Evolutionary conservation across 2,797 vertebrate genomes (phyloP).

Genomic region (Trichosurus vulpecula): DNA sequence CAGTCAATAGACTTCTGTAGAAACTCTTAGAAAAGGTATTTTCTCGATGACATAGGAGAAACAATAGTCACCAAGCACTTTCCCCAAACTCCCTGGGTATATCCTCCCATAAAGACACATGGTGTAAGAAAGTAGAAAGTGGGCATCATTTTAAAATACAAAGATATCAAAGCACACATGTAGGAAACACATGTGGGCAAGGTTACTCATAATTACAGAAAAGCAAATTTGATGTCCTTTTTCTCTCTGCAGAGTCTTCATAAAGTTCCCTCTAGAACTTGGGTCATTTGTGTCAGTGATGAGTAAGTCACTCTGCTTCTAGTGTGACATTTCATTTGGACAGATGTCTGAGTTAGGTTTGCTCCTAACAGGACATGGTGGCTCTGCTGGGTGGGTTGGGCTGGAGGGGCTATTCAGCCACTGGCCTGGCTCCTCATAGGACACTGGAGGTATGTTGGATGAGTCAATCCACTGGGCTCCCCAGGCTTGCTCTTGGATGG

Average conservation of each 20-base stretch:
- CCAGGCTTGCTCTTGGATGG: background rate
- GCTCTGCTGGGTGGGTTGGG: background rate
- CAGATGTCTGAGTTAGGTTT: background rate
- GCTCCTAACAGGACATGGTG: background rate
- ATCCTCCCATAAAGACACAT: background rate
- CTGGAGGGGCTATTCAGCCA: background rate
- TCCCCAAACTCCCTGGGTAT: background rate
- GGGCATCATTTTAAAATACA: background rate
- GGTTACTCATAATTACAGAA: background rate
- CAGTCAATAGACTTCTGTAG: background rate
- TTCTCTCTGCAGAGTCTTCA: background rate
- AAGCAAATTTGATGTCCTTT: background rate
- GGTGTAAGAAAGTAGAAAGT: background rate
- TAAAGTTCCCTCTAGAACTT: background rate
- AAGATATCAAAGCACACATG: background rate
- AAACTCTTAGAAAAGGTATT: background rate
- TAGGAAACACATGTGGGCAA: background rate
- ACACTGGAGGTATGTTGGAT: background rate
- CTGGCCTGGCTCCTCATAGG: background rate
- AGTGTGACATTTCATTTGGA: background rate
- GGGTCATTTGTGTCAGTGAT: background rate
- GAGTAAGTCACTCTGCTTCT: background rate
- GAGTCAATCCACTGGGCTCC: background rate
- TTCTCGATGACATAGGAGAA: background rate
- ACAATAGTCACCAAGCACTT: background rate